Conservation (phyloP, 2,113 vertebrate species). For the Syngnathus scovelli region DNA sequence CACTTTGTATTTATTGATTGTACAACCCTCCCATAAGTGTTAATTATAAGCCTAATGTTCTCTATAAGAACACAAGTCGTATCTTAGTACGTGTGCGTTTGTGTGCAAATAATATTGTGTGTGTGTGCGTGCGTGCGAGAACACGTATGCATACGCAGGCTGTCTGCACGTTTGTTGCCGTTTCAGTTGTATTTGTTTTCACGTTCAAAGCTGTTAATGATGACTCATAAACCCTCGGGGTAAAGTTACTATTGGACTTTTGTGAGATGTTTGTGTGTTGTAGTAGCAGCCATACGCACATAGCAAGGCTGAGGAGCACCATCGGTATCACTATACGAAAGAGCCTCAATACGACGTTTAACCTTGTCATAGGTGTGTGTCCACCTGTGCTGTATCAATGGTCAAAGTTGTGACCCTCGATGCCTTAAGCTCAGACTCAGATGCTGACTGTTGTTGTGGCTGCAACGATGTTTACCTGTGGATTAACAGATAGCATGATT, state of each 20-base stretch:
- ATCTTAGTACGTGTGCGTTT: constrained; percentile 54
- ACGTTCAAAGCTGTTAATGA: constrained; percentile 53
- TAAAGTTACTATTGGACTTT: constrained; percentile 54
- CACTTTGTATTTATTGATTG: constrained; percentile 66
- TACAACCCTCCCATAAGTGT: constrained; percentile 40
- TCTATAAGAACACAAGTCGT: constrained; percentile 58
- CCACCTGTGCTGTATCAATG: constrained; percentile 61
- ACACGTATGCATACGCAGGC: constrained; percentile 52
- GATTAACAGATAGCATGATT: constrained; percentile 15
- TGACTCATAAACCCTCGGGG: constrained; percentile 48
- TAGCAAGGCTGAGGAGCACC: constrained; percentile 63
- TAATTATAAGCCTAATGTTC: constrained; percentile 60
- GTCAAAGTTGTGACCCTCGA: constrained; percentile 49
- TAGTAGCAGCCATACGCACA: constrained; percentile 64
- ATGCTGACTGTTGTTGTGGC: constrained; percentile 38
- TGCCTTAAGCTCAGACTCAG: constrained; percentile 51
- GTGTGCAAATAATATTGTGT: constrained; percentile 20
- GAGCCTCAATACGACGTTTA: constrained; percentile 57
- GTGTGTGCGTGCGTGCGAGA: constrained; percentile 40
- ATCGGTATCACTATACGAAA: constrained; percentile 54
- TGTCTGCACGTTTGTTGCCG: constrained; percentile 60
- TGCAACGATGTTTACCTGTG: constrained; percentile 1
- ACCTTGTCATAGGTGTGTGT: constrained; percentile 49
- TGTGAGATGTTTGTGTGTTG: constrained; percentile 66
- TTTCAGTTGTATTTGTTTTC: constrained; percentile 65